A percentile compares a stretch with the other conserved stretches of the same genome.
phyloP scores from a whole-genome alignment of 2,113 vertebrate species.

The Vombatus ursinus region DNA sequence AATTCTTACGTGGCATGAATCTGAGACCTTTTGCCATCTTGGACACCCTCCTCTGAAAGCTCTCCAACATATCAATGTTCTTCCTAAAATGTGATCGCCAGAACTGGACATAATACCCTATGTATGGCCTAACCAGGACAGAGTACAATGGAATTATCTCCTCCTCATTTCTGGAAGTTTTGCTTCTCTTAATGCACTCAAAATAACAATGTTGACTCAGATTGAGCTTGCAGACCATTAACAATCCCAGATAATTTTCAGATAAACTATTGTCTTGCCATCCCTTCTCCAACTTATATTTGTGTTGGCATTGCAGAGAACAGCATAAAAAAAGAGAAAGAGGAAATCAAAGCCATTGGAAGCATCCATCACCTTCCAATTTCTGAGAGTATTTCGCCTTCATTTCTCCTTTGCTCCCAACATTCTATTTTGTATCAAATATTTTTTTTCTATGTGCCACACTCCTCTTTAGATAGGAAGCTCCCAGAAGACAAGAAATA shows the following conservation, averaged over 20 bases:
- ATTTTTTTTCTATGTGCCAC: not conserved
- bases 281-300: not conserved
- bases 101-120: not conserved
- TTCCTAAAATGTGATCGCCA: not conserved
- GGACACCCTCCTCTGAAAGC: not conserved
- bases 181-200: not conserved
- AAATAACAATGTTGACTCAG: not conserved
- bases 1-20: not conserved
- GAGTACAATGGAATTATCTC: not conserved
- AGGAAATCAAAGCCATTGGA: not conserved
- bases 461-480: not conserved
- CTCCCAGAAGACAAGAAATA: not conserved
- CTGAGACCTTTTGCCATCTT: not conserved
- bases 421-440: not conserved
- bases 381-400: not conserved
- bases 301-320: not conserved
- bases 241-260: not conserved
- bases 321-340: not conserved
- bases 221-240: not conserved
- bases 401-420: not conserved
- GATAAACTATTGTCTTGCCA: not conserved
- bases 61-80: not conserved
- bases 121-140: not conserved
- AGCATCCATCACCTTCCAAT: not conserved
- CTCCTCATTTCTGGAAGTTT: not conserved